Conservation (phyloP, 2,797 vertebrate species). For the Molossus alvarezi region DNA sequence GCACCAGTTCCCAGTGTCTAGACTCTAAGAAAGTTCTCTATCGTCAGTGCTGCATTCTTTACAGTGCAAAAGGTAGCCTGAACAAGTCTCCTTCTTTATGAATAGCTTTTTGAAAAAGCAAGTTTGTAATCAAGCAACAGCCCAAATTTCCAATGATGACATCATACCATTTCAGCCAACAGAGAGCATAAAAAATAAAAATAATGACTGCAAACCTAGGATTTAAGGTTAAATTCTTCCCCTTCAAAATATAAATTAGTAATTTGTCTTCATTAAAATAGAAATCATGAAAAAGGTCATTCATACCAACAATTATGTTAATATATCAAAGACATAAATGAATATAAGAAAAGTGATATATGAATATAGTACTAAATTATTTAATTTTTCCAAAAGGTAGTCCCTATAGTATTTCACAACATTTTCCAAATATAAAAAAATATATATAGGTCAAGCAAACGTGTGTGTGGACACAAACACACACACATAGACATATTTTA, state of each 20-base stretch:
- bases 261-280: conserved; percentile 37
- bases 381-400: background rate
- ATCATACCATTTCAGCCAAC: conserved; percentile 57
- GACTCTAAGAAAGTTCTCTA: conserved; percentile 54
- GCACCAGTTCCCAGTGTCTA: conserved; percentile 58
- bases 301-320: conserved; percentile 17
- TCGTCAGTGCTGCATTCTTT: background rate
- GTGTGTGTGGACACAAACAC: background rate
- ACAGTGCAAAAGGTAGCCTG: conserved; percentile 7
- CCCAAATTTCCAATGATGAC: conserved; percentile 54
- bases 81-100: background rate
- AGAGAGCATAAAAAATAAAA: conserved; percentile 25
- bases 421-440: conserved; percentile 57
- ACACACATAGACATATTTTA: background rate
- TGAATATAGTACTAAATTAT: background rate
- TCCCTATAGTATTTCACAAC: background rate
- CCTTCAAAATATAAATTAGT: conserved; percentile 29
- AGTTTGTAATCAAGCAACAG: conserved; percentile 61
- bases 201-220: background rate
- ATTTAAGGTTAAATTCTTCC: conserved; percentile 12
- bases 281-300: conserved; percentile 18
- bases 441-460: background rate
- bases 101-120: conserved; percentile 56
- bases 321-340: background rate
- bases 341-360: background rate